Conservation (phyloP, 92 coral and sea anemone genomes). For the Epizoanthus illoricatus region DNA sequence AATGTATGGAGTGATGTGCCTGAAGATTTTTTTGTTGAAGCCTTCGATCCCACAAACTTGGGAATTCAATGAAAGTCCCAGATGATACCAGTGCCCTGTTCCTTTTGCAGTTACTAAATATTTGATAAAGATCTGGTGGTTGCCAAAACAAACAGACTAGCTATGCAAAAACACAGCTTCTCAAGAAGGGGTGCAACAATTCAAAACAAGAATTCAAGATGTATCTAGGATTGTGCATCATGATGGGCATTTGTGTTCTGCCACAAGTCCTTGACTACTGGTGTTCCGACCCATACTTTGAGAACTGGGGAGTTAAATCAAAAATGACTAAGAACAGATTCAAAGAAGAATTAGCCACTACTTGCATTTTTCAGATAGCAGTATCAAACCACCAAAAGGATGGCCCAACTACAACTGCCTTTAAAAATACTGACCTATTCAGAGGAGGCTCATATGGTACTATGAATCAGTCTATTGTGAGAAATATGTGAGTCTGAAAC, state of each 20-base stretch:
- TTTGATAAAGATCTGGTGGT: neutral
- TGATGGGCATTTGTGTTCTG: constrained; percentile 1
- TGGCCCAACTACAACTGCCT: neutral
- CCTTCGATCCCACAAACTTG: neutral
- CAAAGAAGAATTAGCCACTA: constrained; percentile 40
- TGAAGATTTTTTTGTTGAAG: neutral
- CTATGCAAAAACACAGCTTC: neutral
- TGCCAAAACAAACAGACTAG: neutral
- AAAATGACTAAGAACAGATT: constrained; percentile 39
- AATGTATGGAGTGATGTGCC: neutral
- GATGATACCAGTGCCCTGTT: neutral
- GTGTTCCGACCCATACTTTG: neutral
- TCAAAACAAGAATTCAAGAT: neutral
- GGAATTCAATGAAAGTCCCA: neutral
- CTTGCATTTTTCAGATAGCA: constrained; percentile 41
- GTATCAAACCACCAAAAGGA: neutral
- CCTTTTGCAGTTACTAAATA: neutral
- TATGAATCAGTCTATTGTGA: too few species aligned
- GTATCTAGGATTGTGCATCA: neutral
- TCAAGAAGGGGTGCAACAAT: neutral
- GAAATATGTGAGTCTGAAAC: too few species aligned
- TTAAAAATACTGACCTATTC: neutral
- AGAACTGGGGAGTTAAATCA: neutral
- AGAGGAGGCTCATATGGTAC: neutral
- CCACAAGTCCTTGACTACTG: neutral